Evolutionary conservation across 2,797 vertebrate species (phyloP), one percentile per base, ranked within the genome.

Genomic region (Danio tinwini): DNA sequence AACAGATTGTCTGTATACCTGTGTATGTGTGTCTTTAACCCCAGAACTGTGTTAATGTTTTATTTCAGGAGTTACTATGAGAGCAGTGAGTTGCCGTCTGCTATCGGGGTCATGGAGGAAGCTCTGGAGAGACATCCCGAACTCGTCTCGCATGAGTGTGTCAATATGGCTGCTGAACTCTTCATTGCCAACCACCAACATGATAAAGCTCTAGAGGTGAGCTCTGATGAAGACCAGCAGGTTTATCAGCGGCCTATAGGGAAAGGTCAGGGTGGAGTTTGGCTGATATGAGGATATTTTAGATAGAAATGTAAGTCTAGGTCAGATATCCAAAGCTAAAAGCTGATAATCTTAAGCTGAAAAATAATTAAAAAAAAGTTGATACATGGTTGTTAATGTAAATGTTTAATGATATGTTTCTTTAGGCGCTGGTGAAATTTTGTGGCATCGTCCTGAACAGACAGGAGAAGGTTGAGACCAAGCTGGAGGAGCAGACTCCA

Each of bases 161-260:
- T 98, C 64, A 99, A 99, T 90, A 98, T 99, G 81, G 95, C 97
- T 1, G 96, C 97, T 0, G 98, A 99, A 56, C 93, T 99, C 0
- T 96, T 95, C 74, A 97, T 98, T 79, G 94, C 96, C 84, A 98
- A 93, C 91, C 96, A 93, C 5, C 96, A 98, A 73, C 95, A 98
- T 47, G 91, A 90, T 83, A 96, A 94, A 88, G 96, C 97, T 4
- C 81, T 99, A 85, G 92, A 95, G 94, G 98, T 99, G 88, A 8
- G 87, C 37, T 16, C 6, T 12, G 75, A 6, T n/a, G 56, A 56
- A 39, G 67, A 53, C 67, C n/a, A 47, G 58, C 49, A 71, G 58
- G 39, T 65, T 52, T 11, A 17, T 44, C 14, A n/a, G 47, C 13
- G 49, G 70, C 19, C 21, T 69, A 5, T 7, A 37, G 11, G 2